Evolutionary conservation across 2,797 vertebrate genomes (phyloP), one percentile per base, ranked within the genome.

Genomic region (Aphelocoma californica): DNA sequence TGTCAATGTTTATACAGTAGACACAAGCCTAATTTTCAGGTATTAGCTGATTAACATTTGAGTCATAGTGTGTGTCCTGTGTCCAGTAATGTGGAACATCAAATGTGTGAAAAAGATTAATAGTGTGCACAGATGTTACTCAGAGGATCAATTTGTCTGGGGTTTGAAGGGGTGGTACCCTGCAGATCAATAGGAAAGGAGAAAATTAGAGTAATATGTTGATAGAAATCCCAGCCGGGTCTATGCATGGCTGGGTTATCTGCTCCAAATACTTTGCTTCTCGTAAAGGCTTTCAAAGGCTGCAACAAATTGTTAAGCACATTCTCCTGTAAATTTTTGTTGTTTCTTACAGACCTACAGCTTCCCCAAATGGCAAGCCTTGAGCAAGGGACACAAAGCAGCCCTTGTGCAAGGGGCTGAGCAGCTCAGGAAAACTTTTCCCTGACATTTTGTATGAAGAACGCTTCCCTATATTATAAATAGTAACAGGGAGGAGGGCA

Each of bases 61-160:
- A 97, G 95, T 97, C 94, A 92, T 94, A 93, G 95, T 96, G 91
- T 95, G 93, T 97, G 91, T 95, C 96, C 93, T 96, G 42, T 97
- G 97, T 97, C 97, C 94, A 96, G 97, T 90, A 97, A 97, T 96
- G 95, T 92, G 92, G 95, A 97, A 95, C 91, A 96, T 97, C 96
- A 97, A 92, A 96, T 88, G 88, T 97, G 96, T 97, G 96, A 97
- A 96, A 73, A 70, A 97, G 97, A 97, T 98, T 98, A 97, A 97
- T 96, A 97, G 96, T 89, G 96, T 94, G 90, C 95, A 95, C 93
- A 97, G 97, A 97, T 97, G 97, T 97, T 97, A 96, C 96, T 97
- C 96, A 93, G 91, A 96, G 93, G 93, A 97, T 92, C 96, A 97
- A 98, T 98, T 97, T 97, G 92, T 97, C 96, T 97, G 88, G 93